A percentile compares a stretch with the other conserved stretches of the same genome.
phyloP scores from a whole-genome alignment of 2,888 invertebrate species.

The Hoplodrina ambigua region DNA sequence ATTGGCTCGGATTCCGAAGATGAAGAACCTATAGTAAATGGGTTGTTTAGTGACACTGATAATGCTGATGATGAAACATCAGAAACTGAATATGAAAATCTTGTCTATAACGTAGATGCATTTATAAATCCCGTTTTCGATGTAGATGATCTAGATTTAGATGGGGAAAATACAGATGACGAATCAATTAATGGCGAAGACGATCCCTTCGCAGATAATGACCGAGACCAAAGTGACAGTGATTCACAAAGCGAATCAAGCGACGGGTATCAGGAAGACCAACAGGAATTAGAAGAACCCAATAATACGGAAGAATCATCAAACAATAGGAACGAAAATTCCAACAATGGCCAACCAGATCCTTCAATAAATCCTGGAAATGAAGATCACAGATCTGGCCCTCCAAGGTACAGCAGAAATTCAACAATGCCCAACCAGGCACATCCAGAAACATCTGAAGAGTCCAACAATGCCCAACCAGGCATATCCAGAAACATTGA shows the following conservation, averaged over 20 bases:
- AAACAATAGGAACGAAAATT: not conserved
- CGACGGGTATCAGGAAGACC: not conserved
- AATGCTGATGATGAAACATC: conserved; percentile 8
- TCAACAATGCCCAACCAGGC: too few species aligned
- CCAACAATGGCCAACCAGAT: too few species aligned
- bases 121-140: not conserved
- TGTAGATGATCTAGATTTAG: not conserved
- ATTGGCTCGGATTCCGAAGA: conserved; percentile 3
- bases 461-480: too few species aligned
- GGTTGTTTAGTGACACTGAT: not conserved
- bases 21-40: not conserved
- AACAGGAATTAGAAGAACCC: not conserved
- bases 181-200: not conserved
- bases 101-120: not conserved
- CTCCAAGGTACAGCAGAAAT: too few species aligned
- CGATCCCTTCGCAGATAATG: not conserved
- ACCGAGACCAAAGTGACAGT: too few species aligned
- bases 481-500: too few species aligned
- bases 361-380: too few species aligned
- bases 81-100: not conserved
- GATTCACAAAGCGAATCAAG: conserved; percentile 6
- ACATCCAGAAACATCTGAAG: too few species aligned
- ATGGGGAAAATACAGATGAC: not conserved
- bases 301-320: not conserved
- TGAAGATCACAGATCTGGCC: too few species aligned